Evolutionary conservation across 64 coral and sea anemone species (phyloP).

Genomic region (Pachyseris speciosa): DNA sequence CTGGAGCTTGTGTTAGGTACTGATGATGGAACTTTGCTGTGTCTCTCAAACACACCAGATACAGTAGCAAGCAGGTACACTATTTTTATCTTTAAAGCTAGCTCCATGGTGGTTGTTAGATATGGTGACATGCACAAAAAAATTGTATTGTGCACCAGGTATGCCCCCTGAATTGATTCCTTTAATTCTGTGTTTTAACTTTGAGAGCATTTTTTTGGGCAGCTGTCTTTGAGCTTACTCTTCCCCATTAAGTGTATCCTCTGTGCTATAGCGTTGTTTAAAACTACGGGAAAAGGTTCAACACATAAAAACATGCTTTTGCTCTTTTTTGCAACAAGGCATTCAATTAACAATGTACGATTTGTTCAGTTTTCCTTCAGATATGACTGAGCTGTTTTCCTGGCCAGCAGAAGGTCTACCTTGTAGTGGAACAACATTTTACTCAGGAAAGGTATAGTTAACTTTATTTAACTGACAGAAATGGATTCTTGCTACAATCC

Average conservation of each 20-base stretch:
- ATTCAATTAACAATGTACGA: not conserved
- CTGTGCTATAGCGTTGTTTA: too few relatives aligned
- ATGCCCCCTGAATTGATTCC: too few relatives aligned
- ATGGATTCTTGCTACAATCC: too few relatives aligned
- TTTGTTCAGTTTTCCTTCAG: not conserved
- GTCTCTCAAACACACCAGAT: constrained; percentile 20
- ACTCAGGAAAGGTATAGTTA: constrained; percentile 93
- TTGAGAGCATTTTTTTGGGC: too few relatives aligned
- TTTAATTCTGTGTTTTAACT: too few relatives aligned
- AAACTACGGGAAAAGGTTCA: too few relatives aligned
- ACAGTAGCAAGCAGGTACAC: not conserved
- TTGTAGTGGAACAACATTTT: constrained; percentile 82
- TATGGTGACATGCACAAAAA: not conserved
- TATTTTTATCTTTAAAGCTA: not conserved
- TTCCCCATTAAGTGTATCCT: too few relatives aligned
- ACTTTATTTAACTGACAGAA: too few relatives aligned
- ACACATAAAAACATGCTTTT: too few relatives aligned
- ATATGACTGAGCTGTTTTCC: constrained; percentile 56
- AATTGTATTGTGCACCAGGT: too few relatives aligned
- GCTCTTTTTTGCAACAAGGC: too few relatives aligned
- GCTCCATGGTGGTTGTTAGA: not conserved
- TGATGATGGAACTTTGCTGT: constrained; percentile 58
- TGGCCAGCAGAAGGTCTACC: constrained; percentile 78
- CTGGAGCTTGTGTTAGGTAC: constrained; percentile 53
- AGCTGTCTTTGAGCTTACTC: too few relatives aligned